These are phyloP conservation scores for cat (Felis catus) DNA, from an alignment of 2,113 vertebrate genomes.

Conservation along the genomic window DNA sequence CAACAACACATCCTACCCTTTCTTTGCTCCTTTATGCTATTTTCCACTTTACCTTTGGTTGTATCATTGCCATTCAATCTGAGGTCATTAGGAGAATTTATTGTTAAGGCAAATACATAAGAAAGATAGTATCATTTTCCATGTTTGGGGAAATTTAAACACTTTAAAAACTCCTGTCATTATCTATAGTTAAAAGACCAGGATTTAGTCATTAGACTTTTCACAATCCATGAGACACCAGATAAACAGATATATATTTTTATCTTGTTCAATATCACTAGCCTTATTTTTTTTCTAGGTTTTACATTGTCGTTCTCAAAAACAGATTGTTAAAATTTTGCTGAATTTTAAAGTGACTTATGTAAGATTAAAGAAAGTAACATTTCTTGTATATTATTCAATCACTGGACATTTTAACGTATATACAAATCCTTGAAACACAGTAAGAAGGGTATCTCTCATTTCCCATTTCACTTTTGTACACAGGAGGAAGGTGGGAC, in stretches of 20 bases:
- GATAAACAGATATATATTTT: neutral
- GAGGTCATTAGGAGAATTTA: neutral
- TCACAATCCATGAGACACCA: neutral
- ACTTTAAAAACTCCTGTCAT: neutral
- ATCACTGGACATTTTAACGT: neutral
- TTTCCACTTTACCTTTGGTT: neutral
- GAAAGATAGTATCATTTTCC: neutral
- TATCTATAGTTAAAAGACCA: neutral
- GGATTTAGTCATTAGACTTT: neutral
- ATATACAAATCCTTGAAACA: neutral
- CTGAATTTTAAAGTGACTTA: neutral
- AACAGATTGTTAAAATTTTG: neutral
- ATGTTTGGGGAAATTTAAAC: neutral
- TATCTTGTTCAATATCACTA: neutral
- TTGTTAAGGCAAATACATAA: neutral
- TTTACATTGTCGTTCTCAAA: neutral
- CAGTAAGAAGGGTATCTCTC: neutral
- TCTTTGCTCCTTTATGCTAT: neutral
- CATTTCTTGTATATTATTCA: neutral
- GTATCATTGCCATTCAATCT: neutral
- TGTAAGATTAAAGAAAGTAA: neutral
- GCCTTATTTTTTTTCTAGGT: neutral
- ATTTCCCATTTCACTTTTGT: neutral
- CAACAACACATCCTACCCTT: neutral
- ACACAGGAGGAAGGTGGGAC: neutral